Base-by-base conservation (phyloP, 2,113 vertebrate species). In the Neodontobutis hainanensis region DNA sequence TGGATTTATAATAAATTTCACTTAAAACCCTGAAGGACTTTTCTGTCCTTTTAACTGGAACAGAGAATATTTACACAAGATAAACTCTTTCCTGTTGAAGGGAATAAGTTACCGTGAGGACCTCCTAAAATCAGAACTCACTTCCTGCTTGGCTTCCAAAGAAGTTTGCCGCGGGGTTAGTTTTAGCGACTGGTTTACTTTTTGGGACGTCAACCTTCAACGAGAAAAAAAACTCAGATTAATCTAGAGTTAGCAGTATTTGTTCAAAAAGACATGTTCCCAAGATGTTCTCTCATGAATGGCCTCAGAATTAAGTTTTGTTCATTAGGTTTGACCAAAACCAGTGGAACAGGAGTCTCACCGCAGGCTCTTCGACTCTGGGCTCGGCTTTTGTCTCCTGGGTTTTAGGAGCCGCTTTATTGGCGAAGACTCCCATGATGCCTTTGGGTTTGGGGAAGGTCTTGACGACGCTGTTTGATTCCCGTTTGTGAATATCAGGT, bases 351-450 rank as follows among this genome's bases (percentile, higher is more conserved):
- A 27, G 19, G 19, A 27, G 19, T 1, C 19, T 8, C 38, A 8
- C 52, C 52, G n/a, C 52, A 10, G 89, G 40, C 0, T 83, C 83
- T 48, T 95, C 19, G 19, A 27, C 95, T 65, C 91, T 94, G 19
- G 75, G 63, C 61, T 95, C 95, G 1, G 72, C 46, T 78, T 94
- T 96, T 0, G 91, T 47, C 52, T 95, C 95, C 6, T 93, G 93
- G 44, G 70, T 44, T 78, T 93, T 98, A 50, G 88, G 4, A 6
- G 86, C 63, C 0, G 90, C 16, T 81, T 95, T 97, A 3, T 80
- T 89, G 0, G 89, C 83, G 76, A 99, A 97, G 95, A 98, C 95
- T 67, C 93, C 96, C 95, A 97, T 94, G 86, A 99, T 97, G 45
- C 96, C 95, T n/a, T 82, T 95, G 36, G 87, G 90, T 5, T 94